These are phyloP conservation scores for Dendrolimus punctatus DNA, from an alignment of 1,140 invertebrate species.

Conservation along the genomic window DNA sequence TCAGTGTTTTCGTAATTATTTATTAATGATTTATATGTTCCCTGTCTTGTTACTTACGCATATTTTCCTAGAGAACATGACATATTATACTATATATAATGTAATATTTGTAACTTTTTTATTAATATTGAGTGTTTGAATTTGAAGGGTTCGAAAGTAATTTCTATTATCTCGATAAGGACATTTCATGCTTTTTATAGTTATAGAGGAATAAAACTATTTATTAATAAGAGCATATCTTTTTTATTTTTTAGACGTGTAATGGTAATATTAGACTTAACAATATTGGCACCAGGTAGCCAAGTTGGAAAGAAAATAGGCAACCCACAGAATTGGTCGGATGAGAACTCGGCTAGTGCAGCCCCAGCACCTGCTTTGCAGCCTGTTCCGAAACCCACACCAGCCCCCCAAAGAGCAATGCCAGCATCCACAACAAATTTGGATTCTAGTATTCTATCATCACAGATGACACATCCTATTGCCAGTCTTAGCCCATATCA, in stretches of 20 bases:
- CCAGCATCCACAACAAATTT: constrained; percentile 19
- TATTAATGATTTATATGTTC: too few relatives aligned
- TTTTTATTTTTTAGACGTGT: constrained; percentile 76
- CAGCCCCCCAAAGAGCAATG: constrained; percentile 10
- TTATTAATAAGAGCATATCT: neutral
- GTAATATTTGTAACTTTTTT: too few relatives aligned
- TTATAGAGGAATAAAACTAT: too few relatives aligned
- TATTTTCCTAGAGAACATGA: too few relatives aligned
- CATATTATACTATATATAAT: too few relatives aligned
- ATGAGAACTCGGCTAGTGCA: constrained; percentile 37
- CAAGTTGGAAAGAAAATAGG: constrained; percentile 85
- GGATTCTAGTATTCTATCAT: constrained; percentile 43
- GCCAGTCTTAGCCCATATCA: constrained; percentile 90
- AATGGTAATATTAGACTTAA: constrained; percentile 86
- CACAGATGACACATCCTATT: constrained; percentile 79
- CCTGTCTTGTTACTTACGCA: too few relatives aligned
- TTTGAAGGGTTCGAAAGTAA: too few relatives aligned
- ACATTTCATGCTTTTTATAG: too few relatives aligned
- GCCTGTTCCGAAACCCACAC: constrained; percentile 24
- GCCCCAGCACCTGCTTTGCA: constrained; percentile 24
- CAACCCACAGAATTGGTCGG: constrained; percentile 76
- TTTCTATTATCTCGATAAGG: too few relatives aligned
- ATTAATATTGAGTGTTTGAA: too few relatives aligned
- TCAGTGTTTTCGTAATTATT: too few relatives aligned
- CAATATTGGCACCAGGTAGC: constrained; percentile 79